Conservation (phyloP, 2,888 invertebrate genomes). For the Chymomyza fuscimana region DNA sequence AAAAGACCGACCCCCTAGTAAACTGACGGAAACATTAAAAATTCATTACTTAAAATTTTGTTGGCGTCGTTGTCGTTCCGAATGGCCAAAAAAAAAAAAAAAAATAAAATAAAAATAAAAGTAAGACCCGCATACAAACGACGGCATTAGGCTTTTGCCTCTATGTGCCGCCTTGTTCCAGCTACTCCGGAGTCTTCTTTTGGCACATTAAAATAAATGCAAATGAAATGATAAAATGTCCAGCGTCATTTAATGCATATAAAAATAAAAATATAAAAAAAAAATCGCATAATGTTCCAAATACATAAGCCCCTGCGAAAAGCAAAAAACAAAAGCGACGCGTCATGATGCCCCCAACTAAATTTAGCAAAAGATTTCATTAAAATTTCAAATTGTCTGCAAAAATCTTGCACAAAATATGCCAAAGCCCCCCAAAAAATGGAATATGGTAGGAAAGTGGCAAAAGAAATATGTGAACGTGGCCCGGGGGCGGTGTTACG, state of each 20-base stretch:
- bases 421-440: not conserved
- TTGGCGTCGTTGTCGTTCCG: slow-evolving; percentile 37
- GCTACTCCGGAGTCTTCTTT: not conserved
- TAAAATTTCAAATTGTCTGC: not conserved
- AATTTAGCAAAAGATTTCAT: not conserved
- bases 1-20: not conserved
- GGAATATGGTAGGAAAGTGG: too few relatives aligned
- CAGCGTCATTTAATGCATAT: slow-evolving; percentile 35
- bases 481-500: not conserved
- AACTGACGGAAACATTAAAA: slow-evolving; percentile 66
- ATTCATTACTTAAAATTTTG: slow-evolving; percentile 70
- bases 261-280: slow-evolving; percentile 1
- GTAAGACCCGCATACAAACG: slow-evolving; percentile 9
- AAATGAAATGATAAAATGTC: slow-evolving; percentile 45
- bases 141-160: not conserved
- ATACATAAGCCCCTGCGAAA: not conserved
- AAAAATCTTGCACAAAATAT: not conserved
- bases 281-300: not conserved
- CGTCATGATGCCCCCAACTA: not conserved
- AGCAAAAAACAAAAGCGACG: not conserved
- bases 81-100: not conserved
- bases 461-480: not conserved
- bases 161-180: not conserved
- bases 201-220: slow-evolving; percentile 22
- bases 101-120: not conserved